Evolutionary conservation across 2,797 vertebrate species (phyloP), one percentile per base, ranked within the genome.

Genomic region (Scleropages formosus): DNA sequence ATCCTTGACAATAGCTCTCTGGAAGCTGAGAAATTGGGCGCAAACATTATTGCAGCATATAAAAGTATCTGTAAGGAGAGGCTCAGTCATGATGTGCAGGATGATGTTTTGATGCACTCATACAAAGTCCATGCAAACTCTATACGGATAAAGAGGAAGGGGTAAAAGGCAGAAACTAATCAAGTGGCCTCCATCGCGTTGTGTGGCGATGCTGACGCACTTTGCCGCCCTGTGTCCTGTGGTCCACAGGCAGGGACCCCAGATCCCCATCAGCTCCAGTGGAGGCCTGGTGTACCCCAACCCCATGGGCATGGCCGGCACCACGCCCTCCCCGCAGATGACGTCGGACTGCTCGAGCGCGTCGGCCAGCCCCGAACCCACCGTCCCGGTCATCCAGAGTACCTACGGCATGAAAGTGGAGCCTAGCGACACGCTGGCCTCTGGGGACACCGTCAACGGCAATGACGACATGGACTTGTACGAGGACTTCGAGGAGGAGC

Each of bases 341-440:
- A 96, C 97, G 73, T 99, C 98, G 16, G 98, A 99, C 92, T 99
- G 96, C 94, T 99, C 98, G 13, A 99, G 98, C 84, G 95, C 95
- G 79, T 99, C 98, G 0, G 97, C 92, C 78, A 98, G 97, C 88
- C 98, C 98, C 1, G 98, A 99, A 89, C 98, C 98, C 76, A 90
- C 95, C 90, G 96, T 98, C 85, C 96, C 98, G 0, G 95, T 98
- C 92, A 99, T 99, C 86, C 98, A 98, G 94, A 98, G 96, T 93
- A 95, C 96, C 89, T 99, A 95, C 15, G 94, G 94, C 81, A 95
- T 99, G 96, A 99, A 99, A 93, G 89, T 96, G 46, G 97, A 98
- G 87, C 90, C 94, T 79, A 93, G 87, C 65, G 87, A 87, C 86
- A 88, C 98, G 75, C 91, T 90, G 31, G 93, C 92, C 81, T 94